Evolutionary conservation across 2,113 vertebrate species (phyloP).

Genomic region (Hemicordylus capensis): DNA sequence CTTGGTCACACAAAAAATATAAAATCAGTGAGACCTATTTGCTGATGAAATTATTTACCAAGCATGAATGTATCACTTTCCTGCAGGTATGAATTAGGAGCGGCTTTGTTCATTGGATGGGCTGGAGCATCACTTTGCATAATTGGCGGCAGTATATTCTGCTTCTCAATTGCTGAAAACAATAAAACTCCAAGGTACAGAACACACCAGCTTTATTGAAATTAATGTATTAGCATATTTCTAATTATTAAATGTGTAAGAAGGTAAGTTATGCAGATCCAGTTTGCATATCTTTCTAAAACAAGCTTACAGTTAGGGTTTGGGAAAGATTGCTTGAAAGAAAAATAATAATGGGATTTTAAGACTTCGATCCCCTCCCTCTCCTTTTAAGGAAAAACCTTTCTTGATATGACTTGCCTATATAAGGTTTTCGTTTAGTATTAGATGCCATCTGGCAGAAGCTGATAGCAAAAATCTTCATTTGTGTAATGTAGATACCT

Average conservation of each 20-base stretch:
- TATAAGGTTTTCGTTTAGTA: not conserved
- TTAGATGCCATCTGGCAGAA: not conserved
- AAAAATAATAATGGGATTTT: constrained; percentile 8
- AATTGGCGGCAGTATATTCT: constrained; percentile 84
- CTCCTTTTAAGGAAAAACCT: not conserved
- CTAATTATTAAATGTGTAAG: not conserved
- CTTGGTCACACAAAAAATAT: not conserved
- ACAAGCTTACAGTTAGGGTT: not conserved
- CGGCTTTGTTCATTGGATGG: constrained; percentile 94
- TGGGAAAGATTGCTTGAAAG: not conserved
- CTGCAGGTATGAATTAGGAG: constrained; percentile 91
- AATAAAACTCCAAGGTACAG: constrained; percentile 78
- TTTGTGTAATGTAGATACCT: not conserved
- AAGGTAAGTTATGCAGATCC: not conserved
- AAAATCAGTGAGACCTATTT: constrained; percentile 2
- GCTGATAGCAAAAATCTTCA: not conserved
- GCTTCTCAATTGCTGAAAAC: constrained; percentile 80
- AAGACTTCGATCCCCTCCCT: not conserved
- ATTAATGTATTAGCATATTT: not conserved
- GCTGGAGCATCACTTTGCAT: constrained; percentile 91
- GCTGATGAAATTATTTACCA: constrained; percentile 11
- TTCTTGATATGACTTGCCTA: not conserved
- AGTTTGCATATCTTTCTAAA: constrained; percentile 21
- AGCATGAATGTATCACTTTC: constrained; percentile 44
- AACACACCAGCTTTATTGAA: constrained; percentile 13